Evolutionary conservation across 2,113 vertebrate genomes (phyloP).

Genomic region (Campylomormyrus numenius): DNA sequence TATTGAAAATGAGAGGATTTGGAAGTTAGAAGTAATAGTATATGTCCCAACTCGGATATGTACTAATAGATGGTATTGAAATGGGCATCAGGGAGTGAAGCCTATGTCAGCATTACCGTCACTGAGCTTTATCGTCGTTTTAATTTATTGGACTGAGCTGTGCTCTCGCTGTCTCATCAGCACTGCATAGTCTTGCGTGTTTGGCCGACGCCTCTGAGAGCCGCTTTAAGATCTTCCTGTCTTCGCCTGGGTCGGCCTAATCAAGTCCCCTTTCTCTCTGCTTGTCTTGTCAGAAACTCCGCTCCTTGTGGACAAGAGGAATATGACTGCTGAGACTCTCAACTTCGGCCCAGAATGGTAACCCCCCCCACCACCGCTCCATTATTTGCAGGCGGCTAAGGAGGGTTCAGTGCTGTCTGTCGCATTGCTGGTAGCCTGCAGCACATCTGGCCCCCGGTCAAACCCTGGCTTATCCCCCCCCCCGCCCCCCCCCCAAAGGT

Average conservation of each 20-base stretch:
- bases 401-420: not conserved
- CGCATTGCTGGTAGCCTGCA: not conserved
- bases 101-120: not conserved
- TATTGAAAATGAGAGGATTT: not conserved
- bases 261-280: not conserved
- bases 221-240: not conserved
- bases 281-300: conserved; percentile 52
- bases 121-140: not conserved
- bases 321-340: conserved; percentile 89
- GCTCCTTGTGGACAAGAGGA: conserved; percentile 62
- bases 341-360: conserved; percentile 93
- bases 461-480: not conserved
- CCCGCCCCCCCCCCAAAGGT: not conserved
- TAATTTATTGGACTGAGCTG: not conserved
- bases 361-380: conserved; percentile 12
- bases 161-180: not conserved
- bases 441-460: not conserved
- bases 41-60: not conserved
- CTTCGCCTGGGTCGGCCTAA: not conserved
- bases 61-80: not conserved
- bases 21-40: not conserved
- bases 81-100: not conserved
- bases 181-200: not conserved
- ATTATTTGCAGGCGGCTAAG: not conserved
- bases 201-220: not conserved